phyloP scores from a whole-genome alignment of 2,888 invertebrate species.

The Microctonus aethiopoides region DNA sequence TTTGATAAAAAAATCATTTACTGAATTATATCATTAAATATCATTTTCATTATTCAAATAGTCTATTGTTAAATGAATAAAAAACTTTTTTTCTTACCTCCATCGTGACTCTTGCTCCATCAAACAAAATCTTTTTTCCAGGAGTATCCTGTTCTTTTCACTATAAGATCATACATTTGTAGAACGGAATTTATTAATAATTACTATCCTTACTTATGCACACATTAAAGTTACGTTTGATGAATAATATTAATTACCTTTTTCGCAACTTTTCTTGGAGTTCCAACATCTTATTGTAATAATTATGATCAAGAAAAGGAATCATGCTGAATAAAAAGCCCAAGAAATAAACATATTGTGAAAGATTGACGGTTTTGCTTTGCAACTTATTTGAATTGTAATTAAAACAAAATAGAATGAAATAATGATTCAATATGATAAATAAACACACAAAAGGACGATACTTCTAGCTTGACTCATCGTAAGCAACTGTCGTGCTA shows the following conservation, averaged over 20 bases:
- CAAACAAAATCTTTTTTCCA: constrained; percentile 59
- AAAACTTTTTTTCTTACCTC: constrained; percentile 49
- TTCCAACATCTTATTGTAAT: constrained; percentile 60
- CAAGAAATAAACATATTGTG: constrained; percentile 27
- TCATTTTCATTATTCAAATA: background rate
- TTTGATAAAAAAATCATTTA: too few species aligned
- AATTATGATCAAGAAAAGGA: constrained; percentile 49
- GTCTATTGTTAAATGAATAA: constrained; percentile 21
- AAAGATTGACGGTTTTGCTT: background rate
- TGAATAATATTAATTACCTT: constrained; percentile 48
- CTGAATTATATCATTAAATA: too few species aligned
- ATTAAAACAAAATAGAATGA: background rate
- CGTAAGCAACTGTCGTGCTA: constrained; percentile 57
- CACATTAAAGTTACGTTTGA: background rate
- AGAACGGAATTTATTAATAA: constrained; percentile 21
- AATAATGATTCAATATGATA: background rate
- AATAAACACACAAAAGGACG: constrained; percentile 29
- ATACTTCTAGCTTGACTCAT: constrained; percentile 44
- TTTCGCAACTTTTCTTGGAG: constrained; percentile 60
- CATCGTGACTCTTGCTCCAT: constrained; percentile 57
- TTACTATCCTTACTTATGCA: background rate
- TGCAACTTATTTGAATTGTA: background rate
- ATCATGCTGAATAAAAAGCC: constrained; percentile 45
- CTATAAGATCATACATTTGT: constrained; percentile 42
- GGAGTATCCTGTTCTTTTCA: constrained; percentile 60